Base-by-base conservation (phyloP, 1,140 invertebrate genomes). In the Camponotus pennsylvanicus region DNA sequence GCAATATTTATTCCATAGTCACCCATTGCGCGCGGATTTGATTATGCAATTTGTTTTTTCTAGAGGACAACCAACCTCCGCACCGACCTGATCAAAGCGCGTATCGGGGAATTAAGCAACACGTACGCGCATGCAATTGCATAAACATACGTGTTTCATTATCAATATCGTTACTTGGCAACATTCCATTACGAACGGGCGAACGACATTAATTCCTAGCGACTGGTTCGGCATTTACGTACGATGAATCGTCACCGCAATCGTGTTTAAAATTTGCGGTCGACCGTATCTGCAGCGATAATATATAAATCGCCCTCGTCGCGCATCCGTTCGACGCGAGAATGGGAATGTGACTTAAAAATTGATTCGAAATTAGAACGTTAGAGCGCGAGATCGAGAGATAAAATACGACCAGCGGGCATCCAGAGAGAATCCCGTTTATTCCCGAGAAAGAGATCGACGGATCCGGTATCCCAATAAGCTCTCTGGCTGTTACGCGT, bases 221-320 rank as follows among this genome's bases (percentile, higher is more conserved):
- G 27, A 82, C 27, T 61, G 15, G 78, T 21, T 18, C 55, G 40
- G 42, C 27, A 45, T 75, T 83, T 61, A 71, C 34, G 55, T 21
- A 40, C 69, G 15, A 83, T 83, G 73, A 83, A 83, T 83, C 69
- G 79, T 49, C 79, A 13, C 69, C 69, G 69, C 79, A 75, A 40
- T 61, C 69, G 42, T 45, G 40, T 83, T 83, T 83, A 83, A 83
- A 83, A 75, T 83, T 45, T 61, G 79, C 59, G 79, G 79, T 83
- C 42, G 32, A 49, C 79, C 69, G 32, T 70, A n/a, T 61, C 79
- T 34, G 27, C 32, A 75, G 49, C 15, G 49, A 52, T 42, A 83
- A 83, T 61, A 61, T 40, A 73, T 45, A 73, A 21, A 82, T 73
- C 40, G 42, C 21, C 18, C 49, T 45, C 55, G 4, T 45, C n/a